Conservation (phyloP, 2,797 vertebrate species). For the Myripristis jacobus region DNA sequence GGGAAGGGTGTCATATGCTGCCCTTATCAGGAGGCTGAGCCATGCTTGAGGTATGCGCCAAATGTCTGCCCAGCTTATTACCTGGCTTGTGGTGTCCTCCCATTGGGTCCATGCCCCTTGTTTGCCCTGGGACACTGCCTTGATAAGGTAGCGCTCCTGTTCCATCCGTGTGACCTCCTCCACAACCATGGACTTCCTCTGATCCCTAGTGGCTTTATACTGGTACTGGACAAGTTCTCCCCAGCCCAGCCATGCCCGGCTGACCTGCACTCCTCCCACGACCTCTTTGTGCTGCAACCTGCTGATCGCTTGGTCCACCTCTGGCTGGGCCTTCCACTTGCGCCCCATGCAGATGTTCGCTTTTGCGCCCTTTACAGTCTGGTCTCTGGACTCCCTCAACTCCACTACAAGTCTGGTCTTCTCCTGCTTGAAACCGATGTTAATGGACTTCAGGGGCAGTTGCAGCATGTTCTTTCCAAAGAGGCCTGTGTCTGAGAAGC, state of each 20-base stretch:
- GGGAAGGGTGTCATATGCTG: too few species aligned
- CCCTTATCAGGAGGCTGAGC: too few species aligned
- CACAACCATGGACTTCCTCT: neutral
- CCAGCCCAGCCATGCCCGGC: slow-evolving; percentile 21
- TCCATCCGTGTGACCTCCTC: too few species aligned
- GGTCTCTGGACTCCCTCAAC: slow-evolving; percentile 8
- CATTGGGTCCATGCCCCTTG: too few species aligned
- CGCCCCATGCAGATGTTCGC: neutral
- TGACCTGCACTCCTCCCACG: slow-evolving; percentile 10
- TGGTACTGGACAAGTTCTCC: neutral
- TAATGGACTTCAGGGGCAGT: neutral
- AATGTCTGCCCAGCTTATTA: too few species aligned
- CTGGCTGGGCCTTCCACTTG: slow-evolving; percentile 20
- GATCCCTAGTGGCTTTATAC: neutral
- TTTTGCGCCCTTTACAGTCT: slow-evolving; percentile 3
- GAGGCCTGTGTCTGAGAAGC: neutral
- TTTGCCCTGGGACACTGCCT: too few species aligned
- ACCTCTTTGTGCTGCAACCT: slow-evolving; percentile 17
- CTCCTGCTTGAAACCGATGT: neutral
- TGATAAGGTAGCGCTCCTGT: too few species aligned
- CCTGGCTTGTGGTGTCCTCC: too few species aligned
- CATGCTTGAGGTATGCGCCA: too few species aligned
- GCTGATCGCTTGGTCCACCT: slow-evolving; percentile 5
- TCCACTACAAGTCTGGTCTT: neutral
- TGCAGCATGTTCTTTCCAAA: too few species aligned